Conservation (phyloP, 2,797 vertebrate species). For the Orientallactaga sibirica region DNA sequence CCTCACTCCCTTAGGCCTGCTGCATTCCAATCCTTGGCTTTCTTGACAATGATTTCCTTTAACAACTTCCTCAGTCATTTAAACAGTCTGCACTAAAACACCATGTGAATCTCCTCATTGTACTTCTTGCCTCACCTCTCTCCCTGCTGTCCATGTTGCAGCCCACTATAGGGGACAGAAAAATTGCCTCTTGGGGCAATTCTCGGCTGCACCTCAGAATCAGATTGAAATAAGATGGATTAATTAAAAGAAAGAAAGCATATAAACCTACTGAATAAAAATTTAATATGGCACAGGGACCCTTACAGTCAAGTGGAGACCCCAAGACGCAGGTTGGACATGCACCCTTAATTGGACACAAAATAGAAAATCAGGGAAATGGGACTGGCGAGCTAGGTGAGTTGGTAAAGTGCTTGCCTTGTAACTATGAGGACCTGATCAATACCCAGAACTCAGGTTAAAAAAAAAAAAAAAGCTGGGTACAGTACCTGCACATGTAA, state of each 20-base stretch:
- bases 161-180: background rate
- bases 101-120: background rate
- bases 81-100: background rate
- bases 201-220: background rate
- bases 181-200: background rate
- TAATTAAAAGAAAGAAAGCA: background rate
- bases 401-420: too few relatives aligned
- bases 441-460: too few relatives aligned
- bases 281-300: background rate
- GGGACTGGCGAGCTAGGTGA: too few relatives aligned
- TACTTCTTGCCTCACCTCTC: background rate
- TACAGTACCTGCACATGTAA: too few relatives aligned
- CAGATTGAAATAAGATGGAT: background rate
- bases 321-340: background rate
- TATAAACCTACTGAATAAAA: background rate
- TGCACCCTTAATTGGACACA: background rate
- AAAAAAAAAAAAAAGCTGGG: too few relatives aligned
- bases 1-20: background rate
- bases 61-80: background rate
- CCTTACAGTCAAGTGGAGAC: background rate
- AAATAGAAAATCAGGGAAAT: too few relatives aligned
- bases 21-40: background rate
- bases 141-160: background rate
- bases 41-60: background rate
- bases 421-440: too few relatives aligned